These are phyloP conservation scores for Hoplodrina blanda DNA, from an alignment of 2,888 invertebrate species.

Conservation along the genomic window DNA sequence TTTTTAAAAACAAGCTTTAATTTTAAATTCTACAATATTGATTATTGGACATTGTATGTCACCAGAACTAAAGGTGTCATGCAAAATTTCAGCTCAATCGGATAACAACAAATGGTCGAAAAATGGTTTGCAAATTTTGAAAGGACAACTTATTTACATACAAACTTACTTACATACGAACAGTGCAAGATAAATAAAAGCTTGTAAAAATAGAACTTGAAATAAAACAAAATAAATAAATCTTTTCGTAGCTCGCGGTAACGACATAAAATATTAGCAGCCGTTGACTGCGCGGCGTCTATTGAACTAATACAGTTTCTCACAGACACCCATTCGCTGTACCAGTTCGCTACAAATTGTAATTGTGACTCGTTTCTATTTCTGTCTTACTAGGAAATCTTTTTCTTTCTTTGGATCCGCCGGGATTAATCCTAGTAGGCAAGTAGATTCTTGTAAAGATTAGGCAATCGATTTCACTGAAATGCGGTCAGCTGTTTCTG, in stretches of 20 bases:
- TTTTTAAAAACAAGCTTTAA: too few relatives aligned
- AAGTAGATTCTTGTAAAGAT: constrained; percentile 14
- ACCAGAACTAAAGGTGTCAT: too few relatives aligned
- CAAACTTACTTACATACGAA: too few relatives aligned
- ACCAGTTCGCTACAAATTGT: constrained; percentile 55
- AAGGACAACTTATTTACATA: too few relatives aligned
- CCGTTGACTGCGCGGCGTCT: constrained; percentile 53
- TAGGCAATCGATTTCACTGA: neutral
- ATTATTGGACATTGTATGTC: too few relatives aligned
- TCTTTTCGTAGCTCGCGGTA: constrained; percentile 27
- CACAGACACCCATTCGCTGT: constrained; percentile 44
- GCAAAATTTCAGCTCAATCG: too few relatives aligned
- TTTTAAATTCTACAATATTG: too few relatives aligned
- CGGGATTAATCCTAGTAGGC: constrained; percentile 12
- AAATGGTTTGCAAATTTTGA: too few relatives aligned
- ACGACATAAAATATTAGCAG: constrained; percentile 64
- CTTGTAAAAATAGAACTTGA: too few relatives aligned
- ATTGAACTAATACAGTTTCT: constrained; percentile 65
- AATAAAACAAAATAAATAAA: neutral
- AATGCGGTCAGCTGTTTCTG: neutral
- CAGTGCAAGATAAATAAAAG: too few relatives aligned
- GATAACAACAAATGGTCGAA: too few relatives aligned
- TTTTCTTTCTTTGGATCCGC: constrained; percentile 28
- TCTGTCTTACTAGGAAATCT: constrained; percentile 26
- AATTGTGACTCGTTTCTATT: constrained; percentile 49